Conservation (phyloP, 2,888 invertebrate species). For the Oxystoma pomonae region DNA sequence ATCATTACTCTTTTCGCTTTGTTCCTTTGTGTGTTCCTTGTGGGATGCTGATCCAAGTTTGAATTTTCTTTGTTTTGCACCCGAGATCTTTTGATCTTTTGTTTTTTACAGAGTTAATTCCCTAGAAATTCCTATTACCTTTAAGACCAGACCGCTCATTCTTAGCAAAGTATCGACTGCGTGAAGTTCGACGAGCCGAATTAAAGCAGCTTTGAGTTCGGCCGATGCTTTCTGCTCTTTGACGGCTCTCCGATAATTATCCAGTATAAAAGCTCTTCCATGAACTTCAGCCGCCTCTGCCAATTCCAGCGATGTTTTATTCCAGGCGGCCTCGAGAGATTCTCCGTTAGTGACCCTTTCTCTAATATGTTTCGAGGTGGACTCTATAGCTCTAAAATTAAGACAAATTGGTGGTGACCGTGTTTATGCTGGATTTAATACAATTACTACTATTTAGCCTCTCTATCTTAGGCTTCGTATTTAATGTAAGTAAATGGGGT, state of each 20-base stretch:
- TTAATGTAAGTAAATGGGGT: too few species aligned
- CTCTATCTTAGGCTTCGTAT: too few species aligned
- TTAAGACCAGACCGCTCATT: constrained; percentile 71
- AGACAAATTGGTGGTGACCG: too few species aligned
- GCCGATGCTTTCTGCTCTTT: constrained; percentile 53
- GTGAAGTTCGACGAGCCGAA: constrained; percentile 71
- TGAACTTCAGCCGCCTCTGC: constrained; percentile 81
- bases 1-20: too few species aligned
- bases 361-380: constrained; percentile 70
- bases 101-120: too few species aligned
- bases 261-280: constrained; percentile 73
- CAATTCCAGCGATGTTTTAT: constrained; percentile 76
- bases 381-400: too few species aligned
- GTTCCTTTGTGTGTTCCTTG: too few species aligned
- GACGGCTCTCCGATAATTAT: constrained; percentile 61
- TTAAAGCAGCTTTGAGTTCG: constrained; percentile 58
- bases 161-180: constrained; percentile 69
- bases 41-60: too few species aligned
- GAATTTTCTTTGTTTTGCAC: too few species aligned
- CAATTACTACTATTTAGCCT: too few species aligned
- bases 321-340: constrained; percentile 80
- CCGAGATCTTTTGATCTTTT: too few species aligned
- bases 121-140: constrained; percentile 53
- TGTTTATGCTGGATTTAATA: too few species aligned
- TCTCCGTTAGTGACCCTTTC: constrained; percentile 61